Evolutionary conservation across 2,888 invertebrate species (phyloP).

Genomic region (Drosophila infuscata): DNA sequence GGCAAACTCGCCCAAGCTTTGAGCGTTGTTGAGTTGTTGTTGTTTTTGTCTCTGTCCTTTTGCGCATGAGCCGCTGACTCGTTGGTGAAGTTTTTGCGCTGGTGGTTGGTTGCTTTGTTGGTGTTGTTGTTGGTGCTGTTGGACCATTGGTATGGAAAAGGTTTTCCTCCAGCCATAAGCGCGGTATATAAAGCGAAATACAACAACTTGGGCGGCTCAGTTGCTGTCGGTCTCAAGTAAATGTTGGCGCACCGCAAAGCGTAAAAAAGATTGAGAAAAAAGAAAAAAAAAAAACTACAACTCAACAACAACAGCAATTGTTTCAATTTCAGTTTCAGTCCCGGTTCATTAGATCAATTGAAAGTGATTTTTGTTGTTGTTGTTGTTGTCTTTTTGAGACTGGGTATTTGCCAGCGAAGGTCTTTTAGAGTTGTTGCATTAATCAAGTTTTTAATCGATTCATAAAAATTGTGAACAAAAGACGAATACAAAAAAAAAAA

Average conservation of each 20-base stretch:
- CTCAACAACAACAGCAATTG: constrained; percentile 24
- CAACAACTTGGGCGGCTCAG: constrained; percentile 80
- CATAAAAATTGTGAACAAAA: constrained; percentile 52
- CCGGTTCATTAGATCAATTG: constrained; percentile 76
- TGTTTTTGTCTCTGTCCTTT: constrained; percentile 58
- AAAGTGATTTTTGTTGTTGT: constrained; percentile 70
- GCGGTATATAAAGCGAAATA: constrained; percentile 78
- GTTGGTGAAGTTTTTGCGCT: constrained; percentile 72
- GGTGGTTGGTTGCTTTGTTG: constrained; percentile 26
- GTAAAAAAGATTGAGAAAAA: constrained; percentile 24
- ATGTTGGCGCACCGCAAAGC: constrained; percentile 65
- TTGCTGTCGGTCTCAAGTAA: constrained; percentile 76
- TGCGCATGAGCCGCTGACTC: constrained; percentile 52
- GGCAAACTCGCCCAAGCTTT: constrained; percentile 35
- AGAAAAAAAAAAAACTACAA: constrained; percentile 19
- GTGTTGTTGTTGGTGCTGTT: constrained; percentile 48
- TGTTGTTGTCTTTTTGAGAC: constrained; percentile 47
- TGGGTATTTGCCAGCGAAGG: constrained; percentile 78
- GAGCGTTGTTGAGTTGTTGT: constrained; percentile 6
- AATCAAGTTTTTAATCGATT: constrained; percentile 61
- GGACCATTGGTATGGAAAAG: constrained; percentile 65
- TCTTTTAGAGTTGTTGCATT: constrained; percentile 65
- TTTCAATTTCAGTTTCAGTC: constrained; percentile 52
- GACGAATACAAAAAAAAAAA: constrained; percentile 16
- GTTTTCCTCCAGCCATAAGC: constrained; percentile 67